Evolutionary conservation across 2,113 vertebrate species (phyloP).

Genomic region (Theristicus caerulescens): DNA sequence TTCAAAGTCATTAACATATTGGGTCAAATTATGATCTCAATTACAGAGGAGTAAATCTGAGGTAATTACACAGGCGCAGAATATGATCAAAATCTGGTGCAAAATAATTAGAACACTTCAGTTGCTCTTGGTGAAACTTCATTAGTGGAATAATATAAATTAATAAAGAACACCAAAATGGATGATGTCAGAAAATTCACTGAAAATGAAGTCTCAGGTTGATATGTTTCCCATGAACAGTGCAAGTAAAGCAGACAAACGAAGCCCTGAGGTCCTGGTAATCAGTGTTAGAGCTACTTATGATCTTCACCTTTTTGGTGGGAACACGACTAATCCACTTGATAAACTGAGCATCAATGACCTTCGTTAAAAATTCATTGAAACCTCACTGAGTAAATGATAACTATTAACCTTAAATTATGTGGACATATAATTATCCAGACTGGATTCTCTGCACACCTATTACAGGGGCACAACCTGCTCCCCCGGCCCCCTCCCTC

Average conservation of each 20-base stretch:
- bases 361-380: slow-evolving; percentile 8
- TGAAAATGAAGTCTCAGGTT: neutral
- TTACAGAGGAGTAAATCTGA: slow-evolving; percentile 29
- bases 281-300: neutral
- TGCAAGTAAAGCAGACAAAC: neutral
- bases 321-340: neutral
- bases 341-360: slow-evolving; percentile 9
- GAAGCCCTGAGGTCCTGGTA: neutral
- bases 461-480: neutral
- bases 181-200: neutral
- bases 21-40: slow-evolving; percentile 32
- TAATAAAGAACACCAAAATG: slow-evolving; percentile 1
- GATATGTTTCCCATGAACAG: too few relatives aligned
- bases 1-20: slow-evolving; percentile 26
- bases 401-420: slow-evolving; percentile 22
- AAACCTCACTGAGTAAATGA: slow-evolving; percentile 6
- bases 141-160: neutral
- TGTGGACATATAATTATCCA: neutral
- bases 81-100: slow-evolving; percentile 3
- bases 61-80: neutral
- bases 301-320: neutral
- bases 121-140: neutral
- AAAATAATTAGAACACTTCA: slow-evolving; percentile 43
- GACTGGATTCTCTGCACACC: neutral
- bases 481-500: rapidly evolving